Percentiles rank a stretch among this genome's conserved stretches.
phyloP scores from a whole-genome alignment of 1,140 invertebrate genomes.

The Agrilus planipennis region DNA sequence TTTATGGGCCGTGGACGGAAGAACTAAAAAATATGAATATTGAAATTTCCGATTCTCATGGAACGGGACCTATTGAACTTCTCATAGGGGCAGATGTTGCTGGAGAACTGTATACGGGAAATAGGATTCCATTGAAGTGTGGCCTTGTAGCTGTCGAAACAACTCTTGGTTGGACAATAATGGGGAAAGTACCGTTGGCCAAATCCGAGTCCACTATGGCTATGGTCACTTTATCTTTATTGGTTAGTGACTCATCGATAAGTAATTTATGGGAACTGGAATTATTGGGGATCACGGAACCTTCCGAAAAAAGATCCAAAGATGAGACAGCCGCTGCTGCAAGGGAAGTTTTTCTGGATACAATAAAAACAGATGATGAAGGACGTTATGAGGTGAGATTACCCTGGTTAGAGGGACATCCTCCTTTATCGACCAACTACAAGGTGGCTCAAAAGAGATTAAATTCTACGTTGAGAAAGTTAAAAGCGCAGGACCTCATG shows the following conservation, averaged over 20 bases:
- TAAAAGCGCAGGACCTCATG: constrained; percentile 3
- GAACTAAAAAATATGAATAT: constrained; percentile 1
- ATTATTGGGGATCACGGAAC: constrained; percentile 10
- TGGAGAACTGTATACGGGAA: constrained; percentile 25
- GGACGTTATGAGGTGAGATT: constrained; percentile 12
- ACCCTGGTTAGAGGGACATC: constrained; percentile 10
- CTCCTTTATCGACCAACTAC: constrained; percentile 4
- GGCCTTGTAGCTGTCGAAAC: constrained; percentile 29
- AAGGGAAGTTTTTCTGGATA: no score
- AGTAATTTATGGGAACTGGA: constrained; percentile 7
- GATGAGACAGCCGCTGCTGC: not conserved
- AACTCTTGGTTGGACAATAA: constrained; percentile 27
- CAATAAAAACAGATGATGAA: constrained; percentile 1
- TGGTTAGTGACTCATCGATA: not conserved
- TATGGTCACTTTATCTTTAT: constrained; percentile 2
- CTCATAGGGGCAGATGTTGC: constrained; percentile 25
- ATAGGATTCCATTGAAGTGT: constrained; percentile 14
- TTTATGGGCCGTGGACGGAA: constrained; percentile 10
- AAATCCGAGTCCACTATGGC: not conserved
- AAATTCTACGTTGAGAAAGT: constrained; percentile 3
- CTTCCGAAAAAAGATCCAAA: constrained; percentile 5
- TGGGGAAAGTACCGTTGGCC: constrained; percentile 15
- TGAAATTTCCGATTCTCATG: no score
- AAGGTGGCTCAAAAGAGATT: constrained; percentile 10
- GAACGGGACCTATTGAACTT: constrained; percentile 3